Percentiles rank a stretch among this genome's conserved stretches.
phyloP scores from a whole-genome alignment of 1,140 invertebrate species.

The Drosophila aff. region DNA sequence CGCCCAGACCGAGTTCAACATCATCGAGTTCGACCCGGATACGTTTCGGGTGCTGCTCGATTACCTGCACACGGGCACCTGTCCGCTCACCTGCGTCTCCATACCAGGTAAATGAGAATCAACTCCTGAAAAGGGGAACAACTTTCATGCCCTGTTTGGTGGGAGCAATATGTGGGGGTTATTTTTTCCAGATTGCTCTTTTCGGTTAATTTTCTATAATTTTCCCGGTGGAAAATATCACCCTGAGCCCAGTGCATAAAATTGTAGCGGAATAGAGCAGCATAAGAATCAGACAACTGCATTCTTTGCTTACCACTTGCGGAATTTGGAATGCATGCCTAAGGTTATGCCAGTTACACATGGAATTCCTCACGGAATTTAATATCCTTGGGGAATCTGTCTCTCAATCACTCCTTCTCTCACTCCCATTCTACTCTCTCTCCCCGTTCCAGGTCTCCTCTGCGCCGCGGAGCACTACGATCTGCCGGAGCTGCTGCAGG shows the following conservation, averaged over 20 bases:
- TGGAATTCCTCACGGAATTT: too few relatives aligned
- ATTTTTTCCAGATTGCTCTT: too few relatives aligned
- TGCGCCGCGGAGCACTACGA: slow-evolving; percentile 98
- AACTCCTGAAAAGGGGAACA: neutral
- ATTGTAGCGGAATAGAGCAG: too few relatives aligned
- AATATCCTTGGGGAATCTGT: too few relatives aligned
- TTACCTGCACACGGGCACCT: slow-evolving; percentile 96
- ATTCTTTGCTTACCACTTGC: neutral
- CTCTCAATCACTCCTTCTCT: neutral
- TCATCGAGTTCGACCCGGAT: slow-evolving; percentile 97
- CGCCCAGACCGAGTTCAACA: slow-evolving; percentile 97
- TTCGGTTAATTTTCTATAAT: too few relatives aligned
- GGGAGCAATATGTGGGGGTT: too few relatives aligned
- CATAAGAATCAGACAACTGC: too few relatives aligned
- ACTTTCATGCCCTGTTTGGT: too few relatives aligned
- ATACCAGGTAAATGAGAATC: slow-evolving; percentile 88
- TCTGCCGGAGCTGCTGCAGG: slow-evolving; percentile 95
- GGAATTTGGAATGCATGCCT: neutral
- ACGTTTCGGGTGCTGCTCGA: slow-evolving; percentile 96
- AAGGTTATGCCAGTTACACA: too few relatives aligned
- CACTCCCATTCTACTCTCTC: neutral
- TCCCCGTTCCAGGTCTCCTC: slow-evolving; percentile 88
- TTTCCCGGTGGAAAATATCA: too few relatives aligned
- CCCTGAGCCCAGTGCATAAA: too few relatives aligned
- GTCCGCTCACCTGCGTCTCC: slow-evolving; percentile 95